phyloP scores from a whole-genome alignment of 2,888 invertebrate genomes.

The Germaria angustata region DNA sequence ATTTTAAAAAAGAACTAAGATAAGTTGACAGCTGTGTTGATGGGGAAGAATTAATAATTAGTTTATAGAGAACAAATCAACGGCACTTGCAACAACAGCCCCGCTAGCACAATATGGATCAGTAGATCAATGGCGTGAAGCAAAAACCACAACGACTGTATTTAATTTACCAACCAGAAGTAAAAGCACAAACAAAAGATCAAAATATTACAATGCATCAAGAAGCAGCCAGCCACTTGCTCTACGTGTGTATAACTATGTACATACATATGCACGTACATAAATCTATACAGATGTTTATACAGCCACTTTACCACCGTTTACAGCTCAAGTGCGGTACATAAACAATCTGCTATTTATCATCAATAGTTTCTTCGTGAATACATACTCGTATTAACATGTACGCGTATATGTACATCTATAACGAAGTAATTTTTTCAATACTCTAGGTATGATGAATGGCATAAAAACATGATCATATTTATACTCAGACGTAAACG shows the following conservation, averaged over 20 bases:
- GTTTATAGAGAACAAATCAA: constrained; percentile 51
- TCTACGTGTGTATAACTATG: not conserved
- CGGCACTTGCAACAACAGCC: constrained; percentile 2
- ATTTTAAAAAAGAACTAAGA: too few species aligned
- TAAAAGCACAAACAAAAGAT: constrained; percentile 31
- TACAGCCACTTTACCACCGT: constrained; percentile 32
- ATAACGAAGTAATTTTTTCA: not conserved
- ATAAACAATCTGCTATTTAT: constrained; percentile 15
- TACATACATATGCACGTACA: too few species aligned
- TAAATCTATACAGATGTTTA: constrained; percentile 16
- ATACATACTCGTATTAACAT: too few species aligned
- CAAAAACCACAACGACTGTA: constrained; percentile 45
- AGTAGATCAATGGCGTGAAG: constrained; percentile 72
- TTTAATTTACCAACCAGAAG: constrained; percentile 16
- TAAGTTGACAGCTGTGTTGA: too few species aligned
- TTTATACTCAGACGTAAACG: constrained; percentile 40
- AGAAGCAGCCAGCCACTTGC: constrained; percentile 9
- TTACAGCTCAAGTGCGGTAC: constrained; percentile 35
- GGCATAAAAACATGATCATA: constrained; percentile 62
- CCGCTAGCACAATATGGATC: constrained; percentile 69
- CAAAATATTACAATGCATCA: constrained; percentile 27
- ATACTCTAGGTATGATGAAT: constrained; percentile 57
- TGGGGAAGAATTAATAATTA: constrained; percentile 62
- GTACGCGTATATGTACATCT: too few species aligned
- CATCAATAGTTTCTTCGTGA: not conserved